Evolutionary conservation across 2,113 vertebrate genomes (phyloP).

Genomic region (Saguinus imperator): DNA sequence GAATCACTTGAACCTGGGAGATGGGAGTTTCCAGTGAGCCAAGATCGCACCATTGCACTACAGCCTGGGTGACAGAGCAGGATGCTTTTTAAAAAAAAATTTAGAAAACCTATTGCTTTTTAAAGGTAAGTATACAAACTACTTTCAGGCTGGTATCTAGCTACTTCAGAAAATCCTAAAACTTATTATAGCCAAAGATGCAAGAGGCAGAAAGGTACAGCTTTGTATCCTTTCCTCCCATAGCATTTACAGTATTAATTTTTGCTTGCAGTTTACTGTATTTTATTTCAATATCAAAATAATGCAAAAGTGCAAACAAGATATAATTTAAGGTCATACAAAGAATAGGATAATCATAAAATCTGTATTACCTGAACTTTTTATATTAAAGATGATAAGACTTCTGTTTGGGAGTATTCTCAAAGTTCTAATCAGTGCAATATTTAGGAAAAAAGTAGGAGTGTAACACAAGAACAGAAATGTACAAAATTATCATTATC

Average conservation of each 20-base stretch:
- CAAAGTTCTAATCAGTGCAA: background rate
- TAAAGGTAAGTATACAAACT: conserved; percentile 24
- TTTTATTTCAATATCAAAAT: conserved; percentile 54
- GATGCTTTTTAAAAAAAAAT: background rate
- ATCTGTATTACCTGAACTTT: background rate
- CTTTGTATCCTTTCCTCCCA: background rate
- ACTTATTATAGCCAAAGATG: background rate
- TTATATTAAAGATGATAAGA: background rate
- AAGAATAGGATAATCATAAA: background rate
- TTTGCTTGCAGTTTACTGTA: background rate
- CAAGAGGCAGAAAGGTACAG: background rate
- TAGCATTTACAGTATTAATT: background rate
- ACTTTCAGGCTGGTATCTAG: background rate
- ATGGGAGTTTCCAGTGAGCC: background rate
- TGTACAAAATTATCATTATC: background rate
- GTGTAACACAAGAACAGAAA: background rate
- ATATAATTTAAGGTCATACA: background rate
- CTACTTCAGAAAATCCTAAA: conserved; percentile 21
- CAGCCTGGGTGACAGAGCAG: background rate
- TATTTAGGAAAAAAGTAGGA: background rate
- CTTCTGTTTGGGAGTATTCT: background rate
- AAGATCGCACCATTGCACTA: background rate
- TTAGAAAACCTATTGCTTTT: background rate
- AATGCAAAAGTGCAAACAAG: background rate
- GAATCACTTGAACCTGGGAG: background rate